Evolutionary conservation across 1,140 invertebrate species (phyloP).

Genomic region (Lucilia cuprina): DNA sequence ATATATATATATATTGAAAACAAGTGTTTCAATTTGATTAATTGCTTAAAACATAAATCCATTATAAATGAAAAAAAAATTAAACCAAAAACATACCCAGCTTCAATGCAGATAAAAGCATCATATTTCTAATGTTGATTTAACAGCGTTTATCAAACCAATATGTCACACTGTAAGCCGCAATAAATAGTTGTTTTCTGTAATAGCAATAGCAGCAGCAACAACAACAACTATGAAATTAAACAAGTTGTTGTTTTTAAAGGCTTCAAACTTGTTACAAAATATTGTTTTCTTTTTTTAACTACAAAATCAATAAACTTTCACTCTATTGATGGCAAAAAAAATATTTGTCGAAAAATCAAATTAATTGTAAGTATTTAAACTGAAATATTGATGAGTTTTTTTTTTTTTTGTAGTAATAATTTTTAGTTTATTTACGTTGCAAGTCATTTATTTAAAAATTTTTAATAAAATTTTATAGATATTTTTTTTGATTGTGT

Average conservation of each 20-base stretch:
- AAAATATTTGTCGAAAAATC: too few relatives aligned
- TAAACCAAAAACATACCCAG: constrained; percentile 51
- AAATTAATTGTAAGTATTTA: background rate
- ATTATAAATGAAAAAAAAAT: constrained; percentile 9
- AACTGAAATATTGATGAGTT: background rate
- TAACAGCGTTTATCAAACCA: background rate
- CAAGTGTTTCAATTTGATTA: too few relatives aligned
- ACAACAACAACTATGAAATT: background rate
- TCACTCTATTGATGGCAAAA: background rate
- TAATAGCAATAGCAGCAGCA: background rate
- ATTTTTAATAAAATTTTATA: background rate
- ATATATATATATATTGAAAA: too few relatives aligned
- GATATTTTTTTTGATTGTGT: background rate
- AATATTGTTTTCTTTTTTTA: background rate
- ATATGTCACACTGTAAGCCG: background rate
- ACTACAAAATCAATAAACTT: background rate
- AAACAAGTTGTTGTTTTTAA: background rate
- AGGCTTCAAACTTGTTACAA: background rate
- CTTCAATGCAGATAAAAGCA: constrained; percentile 61
- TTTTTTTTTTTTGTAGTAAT: background rate
- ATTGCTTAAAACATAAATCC: too few relatives aligned
- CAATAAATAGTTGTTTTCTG: background rate
- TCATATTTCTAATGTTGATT: constrained; percentile 49
- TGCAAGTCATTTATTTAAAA: too few relatives aligned
- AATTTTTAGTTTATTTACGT: too few relatives aligned